Evolutionary conservation across 2,113 vertebrate genomes (phyloP).

Genomic region (Hippocampus zosterae): DNA sequence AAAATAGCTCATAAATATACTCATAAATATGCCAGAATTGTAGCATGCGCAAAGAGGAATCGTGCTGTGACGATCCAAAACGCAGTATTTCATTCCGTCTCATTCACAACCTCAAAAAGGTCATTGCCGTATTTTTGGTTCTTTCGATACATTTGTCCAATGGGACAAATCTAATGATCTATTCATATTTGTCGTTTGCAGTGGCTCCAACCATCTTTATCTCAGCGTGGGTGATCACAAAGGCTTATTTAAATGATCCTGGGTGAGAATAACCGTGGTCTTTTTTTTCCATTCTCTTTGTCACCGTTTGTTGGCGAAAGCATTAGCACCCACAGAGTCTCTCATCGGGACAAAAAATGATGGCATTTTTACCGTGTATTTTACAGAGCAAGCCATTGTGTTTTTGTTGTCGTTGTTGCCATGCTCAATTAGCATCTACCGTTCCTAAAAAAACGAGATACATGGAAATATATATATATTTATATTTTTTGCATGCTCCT

Average conservation of each 20-base stretch:
- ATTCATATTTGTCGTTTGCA: constrained; percentile 53
- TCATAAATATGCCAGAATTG: neutral
- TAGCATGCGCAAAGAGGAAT: neutral
- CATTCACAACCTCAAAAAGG: constrained; percentile 9
- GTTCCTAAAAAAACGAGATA: neutral
- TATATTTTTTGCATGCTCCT: neutral
- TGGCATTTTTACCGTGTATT: neutral
- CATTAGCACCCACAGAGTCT: neutral
- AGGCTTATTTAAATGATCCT: constrained; percentile 71
- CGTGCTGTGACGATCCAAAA: neutral
- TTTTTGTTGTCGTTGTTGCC: neutral
- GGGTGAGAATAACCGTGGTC: constrained; percentile 77
- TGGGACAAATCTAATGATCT: neutral
- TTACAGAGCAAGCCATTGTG: neutral
- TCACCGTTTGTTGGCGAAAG: neutral
- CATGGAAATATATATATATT: neutral
- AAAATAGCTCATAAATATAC: neutral
- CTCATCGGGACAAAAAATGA: neutral
- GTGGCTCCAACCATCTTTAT: constrained; percentile 87
- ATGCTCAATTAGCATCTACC: neutral
- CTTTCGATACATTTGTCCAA: neutral
- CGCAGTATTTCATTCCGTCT: neutral
- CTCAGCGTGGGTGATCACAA: constrained; percentile 81
- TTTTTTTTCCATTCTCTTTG: neutral
- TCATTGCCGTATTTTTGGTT: constrained; percentile 12